Percentiles rank a stretch among this genome's conserved stretches.
Evolutionary conservation across 2,797 vertebrate genomes (phyloP).

Genomic region (Danio choprae): DNA sequence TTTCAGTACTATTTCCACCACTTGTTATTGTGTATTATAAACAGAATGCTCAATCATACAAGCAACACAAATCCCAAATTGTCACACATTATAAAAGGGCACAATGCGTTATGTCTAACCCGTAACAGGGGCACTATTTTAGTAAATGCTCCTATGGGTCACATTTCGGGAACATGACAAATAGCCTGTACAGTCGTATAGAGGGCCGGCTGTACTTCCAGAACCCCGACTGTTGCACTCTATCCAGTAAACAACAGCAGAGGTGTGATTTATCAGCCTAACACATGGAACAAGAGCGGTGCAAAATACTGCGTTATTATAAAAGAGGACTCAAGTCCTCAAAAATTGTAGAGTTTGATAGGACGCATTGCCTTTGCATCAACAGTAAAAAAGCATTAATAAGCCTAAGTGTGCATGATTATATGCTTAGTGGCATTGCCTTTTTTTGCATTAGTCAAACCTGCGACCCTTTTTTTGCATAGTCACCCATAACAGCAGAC

Average conservation of each 20-base stretch:
- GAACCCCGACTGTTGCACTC: too few species aligned
- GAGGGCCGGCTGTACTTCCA: too few species aligned
- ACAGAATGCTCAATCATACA: too few species aligned
- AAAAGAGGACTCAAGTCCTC: neutral
- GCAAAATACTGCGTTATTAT: neutral
- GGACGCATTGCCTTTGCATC: neutral
- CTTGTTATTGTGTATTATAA: too few species aligned
- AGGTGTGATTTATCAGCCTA: neutral
- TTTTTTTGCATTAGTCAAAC: constrained; percentile 17
- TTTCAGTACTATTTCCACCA: too few species aligned
- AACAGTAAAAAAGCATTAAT: neutral
- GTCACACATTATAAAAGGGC: too few species aligned
- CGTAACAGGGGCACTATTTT: too few species aligned
- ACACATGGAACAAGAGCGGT: neutral
- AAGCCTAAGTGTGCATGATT: neutral
- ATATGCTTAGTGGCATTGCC: neutral
- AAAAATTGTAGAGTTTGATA: neutral
- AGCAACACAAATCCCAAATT: too few species aligned
- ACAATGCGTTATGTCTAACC: too few species aligned
- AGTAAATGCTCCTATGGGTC: too few species aligned
- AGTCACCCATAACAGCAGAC: constrained; percentile 19
- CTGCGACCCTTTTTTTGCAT: neutral
- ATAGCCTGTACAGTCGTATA: too few species aligned
- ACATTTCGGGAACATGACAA: too few species aligned
- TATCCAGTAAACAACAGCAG: neutral